Conservation (phyloP, 35 echinoderm and acorn worm species). For the Amphiura filiformis region DNA sequence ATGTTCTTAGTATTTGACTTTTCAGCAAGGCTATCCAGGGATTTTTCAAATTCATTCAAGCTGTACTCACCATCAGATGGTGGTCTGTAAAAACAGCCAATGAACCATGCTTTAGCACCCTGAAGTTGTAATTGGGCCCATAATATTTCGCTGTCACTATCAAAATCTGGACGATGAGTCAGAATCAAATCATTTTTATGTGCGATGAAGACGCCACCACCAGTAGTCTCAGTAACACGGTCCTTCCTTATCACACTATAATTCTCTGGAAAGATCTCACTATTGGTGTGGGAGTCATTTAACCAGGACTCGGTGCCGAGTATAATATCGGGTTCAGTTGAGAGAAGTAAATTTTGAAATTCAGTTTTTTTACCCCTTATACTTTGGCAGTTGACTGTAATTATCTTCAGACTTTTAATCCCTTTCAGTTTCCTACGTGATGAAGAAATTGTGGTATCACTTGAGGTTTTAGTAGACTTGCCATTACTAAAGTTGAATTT, state of each 20-base stretch:
- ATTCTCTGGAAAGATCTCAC: conserved; percentile 36
- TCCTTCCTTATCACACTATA: conserved; percentile 32
- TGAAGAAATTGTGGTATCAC: too few relatives aligned
- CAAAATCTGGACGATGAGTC: conserved; percentile 20
- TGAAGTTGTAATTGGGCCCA: conserved; percentile 34
- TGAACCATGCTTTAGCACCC: conserved; percentile 32
- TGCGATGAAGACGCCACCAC: conserved; percentile 43
- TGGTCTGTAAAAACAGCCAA: conserved; percentile 45
- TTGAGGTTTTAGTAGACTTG: too few relatives aligned
- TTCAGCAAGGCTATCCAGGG: neutral
- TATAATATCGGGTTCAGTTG: too few relatives aligned
- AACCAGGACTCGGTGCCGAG: conserved; percentile 39
- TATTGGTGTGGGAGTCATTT: conserved; percentile 10
- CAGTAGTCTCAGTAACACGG: neutral
- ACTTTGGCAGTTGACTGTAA: too few relatives aligned
- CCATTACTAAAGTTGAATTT: too few relatives aligned
- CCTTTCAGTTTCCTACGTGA: too few relatives aligned
- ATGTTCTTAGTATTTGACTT: conserved; percentile 26
- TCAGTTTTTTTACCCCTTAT: too few relatives aligned
- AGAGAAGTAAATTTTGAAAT: too few relatives aligned
- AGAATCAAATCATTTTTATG: conserved; percentile 20
- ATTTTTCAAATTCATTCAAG: conserved; percentile 23
- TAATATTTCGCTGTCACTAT: conserved; percentile 2
- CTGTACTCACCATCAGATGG: conserved; percentile 29
- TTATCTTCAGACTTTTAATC: too few relatives aligned